Evolutionary conservation across 2,888 invertebrate genomes (phyloP), one percentile per base, ranked within the genome.

Genomic region (Drosophila nr. fundita): DNA sequence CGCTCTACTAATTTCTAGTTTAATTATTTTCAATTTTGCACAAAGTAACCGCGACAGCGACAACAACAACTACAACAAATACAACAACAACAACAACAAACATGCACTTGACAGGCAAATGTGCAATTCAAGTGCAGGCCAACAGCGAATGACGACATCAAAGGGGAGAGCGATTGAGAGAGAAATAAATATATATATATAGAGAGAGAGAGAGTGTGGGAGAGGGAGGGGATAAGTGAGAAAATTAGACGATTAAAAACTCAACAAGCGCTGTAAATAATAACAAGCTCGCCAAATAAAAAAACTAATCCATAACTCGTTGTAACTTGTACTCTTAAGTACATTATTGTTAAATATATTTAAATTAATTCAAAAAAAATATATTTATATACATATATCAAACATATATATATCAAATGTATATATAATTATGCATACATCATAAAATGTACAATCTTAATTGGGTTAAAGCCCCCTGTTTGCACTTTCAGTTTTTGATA

Each of bases 1-100:
- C 87, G 87, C 87, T 87, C 87, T 87, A 89, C 78, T 87, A 87
- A 87, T 89, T 87, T 80, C 73, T 76, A 76, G 87, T 86, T 88
- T 88, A 88, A 85, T 85, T 85, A 85, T 88, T 85, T 87, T 76
- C 71, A 78, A 85, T 85, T 85, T 85, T 73, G 68, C 77, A 78
- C 87, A 87, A 87, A 87, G 87, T 89, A 84, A 83, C 79, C 81
- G 74, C 81, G 76, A 76, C 82, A 74, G 58, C 80, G 45, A 54
- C 73, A 68, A 65, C 72, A 73, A 60, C 71, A 63, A 64, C 73
- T 59, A 65, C 72, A 69, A 60, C 71, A 62, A 64, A 68, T 62
- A 53, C 69, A 60, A 58, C 80, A 53, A 52, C 66, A 59, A 68
- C 59, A 59, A 50, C 57, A 72, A 53, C 60, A 63, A 73, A 66